Conservation (phyloP, 2,888 invertebrate species). For the Tetheella fluctuosa region DNA sequence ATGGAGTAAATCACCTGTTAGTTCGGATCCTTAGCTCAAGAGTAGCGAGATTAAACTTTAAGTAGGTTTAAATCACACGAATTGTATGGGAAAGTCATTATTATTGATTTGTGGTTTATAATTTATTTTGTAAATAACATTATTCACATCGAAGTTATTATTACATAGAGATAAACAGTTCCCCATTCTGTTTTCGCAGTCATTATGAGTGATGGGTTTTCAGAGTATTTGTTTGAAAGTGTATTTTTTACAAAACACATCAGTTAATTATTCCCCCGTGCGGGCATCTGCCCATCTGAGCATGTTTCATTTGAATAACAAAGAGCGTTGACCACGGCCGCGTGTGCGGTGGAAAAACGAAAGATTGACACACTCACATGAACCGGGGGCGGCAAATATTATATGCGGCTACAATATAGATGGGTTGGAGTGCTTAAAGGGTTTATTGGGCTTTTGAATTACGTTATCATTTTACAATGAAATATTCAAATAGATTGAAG, state of each 20-base stretch:
- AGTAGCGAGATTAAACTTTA: slow-evolving; percentile 65
- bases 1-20: slow-evolving; percentile 76
- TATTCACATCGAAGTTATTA: not conserved
- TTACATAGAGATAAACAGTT: not conserved
- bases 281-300: slow-evolving; percentile 58
- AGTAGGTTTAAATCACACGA: slow-evolving; percentile 59
- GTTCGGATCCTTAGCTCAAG: slow-evolving; percentile 53
- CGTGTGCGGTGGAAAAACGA: slow-evolving; percentile 61
- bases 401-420: slow-evolving; percentile 31
- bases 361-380: slow-evolving; percentile 61
- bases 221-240: slow-evolving; percentile 14
- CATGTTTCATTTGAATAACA: slow-evolving; percentile 76
- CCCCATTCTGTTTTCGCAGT: not conserved
- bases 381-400: slow-evolving; percentile 39
- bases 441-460: slow-evolving; percentile 3
- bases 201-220: slow-evolving; percentile 9
- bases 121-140: not conserved
- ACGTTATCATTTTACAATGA: slow-evolving; percentile 5
- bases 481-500: slow-evolving; percentile 12
- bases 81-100: slow-evolving; percentile 43
- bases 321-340: slow-evolving; percentile 58
- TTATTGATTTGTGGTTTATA: slow-evolving; percentile 18
- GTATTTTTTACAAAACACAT: slow-evolving; percentile 50
- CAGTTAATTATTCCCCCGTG: slow-evolving; percentile 69
- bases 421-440: slow-evolving; percentile 26